Evolutionary conservation across 2,888 invertebrate species (phyloP), one percentile per base, ranked within the genome.

Genomic region (Desoria tigrina): DNA sequence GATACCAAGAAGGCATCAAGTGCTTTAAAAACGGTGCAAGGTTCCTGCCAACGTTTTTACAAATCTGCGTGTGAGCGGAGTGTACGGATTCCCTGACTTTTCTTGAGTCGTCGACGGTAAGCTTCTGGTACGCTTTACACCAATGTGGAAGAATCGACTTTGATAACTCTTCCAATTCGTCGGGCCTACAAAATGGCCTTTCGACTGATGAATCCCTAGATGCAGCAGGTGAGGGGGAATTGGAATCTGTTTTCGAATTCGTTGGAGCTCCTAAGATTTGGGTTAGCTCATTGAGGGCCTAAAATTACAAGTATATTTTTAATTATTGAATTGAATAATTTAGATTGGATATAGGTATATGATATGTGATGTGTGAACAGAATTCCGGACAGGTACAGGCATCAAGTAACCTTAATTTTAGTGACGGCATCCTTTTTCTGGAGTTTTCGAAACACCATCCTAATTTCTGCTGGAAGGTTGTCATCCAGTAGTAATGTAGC

Each of bases 1-100:
- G 85, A 77, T 94, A 86, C 95, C 95, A 95, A 2, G 88, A 84
- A 1, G 92, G 92, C 78, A 82, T 86, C 67, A 95, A 79, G 78
- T 86, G 86, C 77, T 88, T 88, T 60, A 96, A 83, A 79, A 87
- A 87, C 1, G 90, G 90, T 0, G 93, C 94, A 68, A 90, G 82
- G 73, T 87, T 86, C 27, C 90, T 86, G 50, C 90, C 89, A 65
- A 88, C 87, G 78, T 86, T 51, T 53, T 64, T 70, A 37, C 69
- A 71, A 54, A 75, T 65, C 0, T 65, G 42, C 11, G 68, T 57
- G 9, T 72, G 63, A 1, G 71, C 56, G 26, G 58, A 32, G 26
- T 75, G 69, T 11, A 65, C 53, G 7, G 69, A 51, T 49, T 73
- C 73, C 9, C 72, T 58, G 28, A 75, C 74, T 66, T 75, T 75